phyloP scores from a whole-genome alignment of 2,888 invertebrate species.

The Scaptomyza polygonia region DNA sequence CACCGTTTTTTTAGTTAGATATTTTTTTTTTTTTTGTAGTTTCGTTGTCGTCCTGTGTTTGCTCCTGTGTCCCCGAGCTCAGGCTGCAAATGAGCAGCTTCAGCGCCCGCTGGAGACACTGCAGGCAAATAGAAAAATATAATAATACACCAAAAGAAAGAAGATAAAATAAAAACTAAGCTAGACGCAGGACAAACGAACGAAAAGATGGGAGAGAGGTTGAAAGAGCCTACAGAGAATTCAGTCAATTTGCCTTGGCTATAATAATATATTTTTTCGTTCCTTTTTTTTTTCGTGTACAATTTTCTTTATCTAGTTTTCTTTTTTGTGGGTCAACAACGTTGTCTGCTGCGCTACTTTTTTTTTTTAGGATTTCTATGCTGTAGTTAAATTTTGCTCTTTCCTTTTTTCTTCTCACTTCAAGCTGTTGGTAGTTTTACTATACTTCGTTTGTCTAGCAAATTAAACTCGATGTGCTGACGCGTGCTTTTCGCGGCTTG shows the following conservation, averaged over 20 bases:
- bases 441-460: neutral
- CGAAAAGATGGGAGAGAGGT: neutral
- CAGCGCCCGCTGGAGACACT: slow-evolving; percentile 55
- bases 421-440: slow-evolving; percentile 2
- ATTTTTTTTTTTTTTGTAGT: slow-evolving; percentile 53
- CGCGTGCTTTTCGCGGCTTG: slow-evolving; percentile 54
- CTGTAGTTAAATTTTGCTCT: neutral
- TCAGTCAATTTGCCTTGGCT: slow-evolving; percentile 65
- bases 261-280: no score
- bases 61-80: slow-evolving; percentile 43
- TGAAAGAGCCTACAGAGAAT: slow-evolving; percentile 61
- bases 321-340: slow-evolving; percentile 52
- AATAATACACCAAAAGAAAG: slow-evolving; percentile 29
- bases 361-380: neutral
- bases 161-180: slow-evolving; percentile 45
- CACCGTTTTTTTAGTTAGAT: slow-evolving; percentile 41
- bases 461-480: slow-evolving; percentile 25
- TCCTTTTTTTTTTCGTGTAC: slow-evolving; percentile 7
- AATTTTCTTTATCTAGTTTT: neutral
- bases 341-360: slow-evolving; percentile 15
- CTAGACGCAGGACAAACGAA: slow-evolving; percentile 42
- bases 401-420: neutral
- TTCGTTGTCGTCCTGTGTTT: slow-evolving; percentile 16
- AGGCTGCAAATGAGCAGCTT: slow-evolving; percentile 74
- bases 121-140: slow-evolving; percentile 71